Conservation (phyloP, 1,140 invertebrate genomes). For the Diabrotica undecimpunctata region DNA sequence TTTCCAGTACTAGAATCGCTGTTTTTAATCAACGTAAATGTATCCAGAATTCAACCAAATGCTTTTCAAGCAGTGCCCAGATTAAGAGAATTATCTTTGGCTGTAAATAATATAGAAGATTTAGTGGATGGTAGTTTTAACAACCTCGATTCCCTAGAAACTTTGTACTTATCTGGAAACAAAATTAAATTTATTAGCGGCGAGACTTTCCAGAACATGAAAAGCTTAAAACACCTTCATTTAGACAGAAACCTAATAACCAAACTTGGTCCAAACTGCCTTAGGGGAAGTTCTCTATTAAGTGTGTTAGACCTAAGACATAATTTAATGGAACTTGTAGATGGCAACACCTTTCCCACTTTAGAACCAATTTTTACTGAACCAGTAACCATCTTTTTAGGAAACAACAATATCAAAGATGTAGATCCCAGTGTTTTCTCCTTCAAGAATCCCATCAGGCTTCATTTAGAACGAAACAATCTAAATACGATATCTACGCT, state of each 20-base stretch:
- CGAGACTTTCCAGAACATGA: conserved; percentile 24
- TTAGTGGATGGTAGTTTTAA: conserved; percentile 29
- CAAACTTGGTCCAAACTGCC: conserved; percentile 18
- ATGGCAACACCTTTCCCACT: conserved; percentile 14
- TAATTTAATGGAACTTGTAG: conserved; percentile 15
- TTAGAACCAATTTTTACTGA: conserved; percentile 5
- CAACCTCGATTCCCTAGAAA: conserved; percentile 19
- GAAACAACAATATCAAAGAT: conserved; percentile 19
- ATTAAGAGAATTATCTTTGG: conserved; percentile 29
- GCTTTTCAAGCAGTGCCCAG: conserved; percentile 29
- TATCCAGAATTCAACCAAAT: conserved; percentile 26
- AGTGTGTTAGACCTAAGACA: conserved; percentile 19
- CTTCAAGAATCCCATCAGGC: conserved; percentile 16
- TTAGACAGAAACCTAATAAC: conserved; percentile 31
- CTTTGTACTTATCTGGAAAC: conserved; percentile 30
- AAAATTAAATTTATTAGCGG: conserved; percentile 28
- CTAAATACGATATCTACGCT: conserved; percentile 4
- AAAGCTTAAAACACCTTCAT: conserved; percentile 25
- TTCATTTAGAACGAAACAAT: conserved; percentile 23
- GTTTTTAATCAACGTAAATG: conserved; percentile 27
- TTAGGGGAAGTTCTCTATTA: conserved; percentile 18
- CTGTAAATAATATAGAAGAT: conserved; percentile 27
- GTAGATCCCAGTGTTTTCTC: conserved; percentile 11
- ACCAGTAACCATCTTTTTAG: conserved; percentile 14
- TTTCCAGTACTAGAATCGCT: conserved; percentile 25